Evolutionary conservation across 2,888 invertebrate species (phyloP).

Genomic region (Leucania comma): DNA sequence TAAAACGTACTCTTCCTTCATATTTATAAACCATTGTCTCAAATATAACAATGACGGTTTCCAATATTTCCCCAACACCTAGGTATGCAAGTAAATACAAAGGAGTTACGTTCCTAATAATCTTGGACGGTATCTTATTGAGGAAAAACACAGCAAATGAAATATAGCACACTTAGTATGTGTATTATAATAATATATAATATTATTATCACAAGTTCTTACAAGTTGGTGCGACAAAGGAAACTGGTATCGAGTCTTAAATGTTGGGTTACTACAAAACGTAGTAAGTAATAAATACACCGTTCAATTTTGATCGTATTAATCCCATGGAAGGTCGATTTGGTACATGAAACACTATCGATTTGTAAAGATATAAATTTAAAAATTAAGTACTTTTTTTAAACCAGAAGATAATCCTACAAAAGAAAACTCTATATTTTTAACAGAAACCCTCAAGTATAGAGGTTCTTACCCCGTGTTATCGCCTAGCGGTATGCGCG

Average conservation of each 20-base stretch:
- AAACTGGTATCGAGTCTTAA: constrained; percentile 20
- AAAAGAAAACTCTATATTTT: constrained; percentile 14
- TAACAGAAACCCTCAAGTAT: constrained; percentile 35
- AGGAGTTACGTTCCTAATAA: constrained; percentile 53
- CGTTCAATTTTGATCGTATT: too few relatives aligned
- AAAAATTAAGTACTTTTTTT: too few relatives aligned
- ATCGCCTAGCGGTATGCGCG: constrained; percentile 73
- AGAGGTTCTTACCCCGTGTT: constrained; percentile 74
- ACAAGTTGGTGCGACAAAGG: constrained; percentile 33
- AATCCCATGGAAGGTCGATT: too few relatives aligned
- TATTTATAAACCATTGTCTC: constrained; percentile 20
- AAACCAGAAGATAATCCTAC: not conserved
- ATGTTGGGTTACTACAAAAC: constrained; percentile 20
- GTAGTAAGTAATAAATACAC: too few relatives aligned
- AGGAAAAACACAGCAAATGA: constrained; percentile 52
- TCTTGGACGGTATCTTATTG: constrained; percentile 53
- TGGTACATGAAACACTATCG: too few relatives aligned
- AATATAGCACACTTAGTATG: constrained; percentile 17
- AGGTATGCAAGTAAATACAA: constrained; percentile 22
- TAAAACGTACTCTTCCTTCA: not conserved
- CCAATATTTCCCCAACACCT: constrained; percentile 49
- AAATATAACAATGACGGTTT: constrained; percentile 16
- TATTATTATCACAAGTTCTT: constrained; percentile 51
- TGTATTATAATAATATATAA: constrained; percentile 17
- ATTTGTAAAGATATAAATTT: too few relatives aligned